Evolutionary conservation across 1,140 invertebrate genomes (phyloP).

Genomic region (Hylaeus volcanicus): DNA sequence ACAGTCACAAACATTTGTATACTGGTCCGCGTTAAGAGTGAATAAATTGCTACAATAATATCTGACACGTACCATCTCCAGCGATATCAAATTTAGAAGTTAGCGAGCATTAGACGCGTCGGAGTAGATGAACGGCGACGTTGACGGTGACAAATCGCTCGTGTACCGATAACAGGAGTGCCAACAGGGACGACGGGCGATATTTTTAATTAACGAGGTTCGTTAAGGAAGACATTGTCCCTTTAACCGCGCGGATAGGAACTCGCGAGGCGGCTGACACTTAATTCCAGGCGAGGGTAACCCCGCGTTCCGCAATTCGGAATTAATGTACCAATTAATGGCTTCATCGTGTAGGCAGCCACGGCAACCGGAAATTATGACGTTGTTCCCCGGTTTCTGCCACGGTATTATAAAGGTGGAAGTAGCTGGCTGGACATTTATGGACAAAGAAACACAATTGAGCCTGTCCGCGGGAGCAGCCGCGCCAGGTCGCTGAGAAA

Average conservation of each 20-base stretch:
- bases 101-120: no score
- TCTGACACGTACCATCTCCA: no score
- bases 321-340: constrained; percentile 59
- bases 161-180: neutral
- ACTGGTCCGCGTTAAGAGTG: no score
- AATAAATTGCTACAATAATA: no score
- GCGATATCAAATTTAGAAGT: no score
- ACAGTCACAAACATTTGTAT: no score
- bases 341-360: constrained; percentile 43
- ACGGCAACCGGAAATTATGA: constrained; percentile 52
- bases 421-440: constrained; percentile 14
- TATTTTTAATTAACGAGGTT: constrained; percentile 50
- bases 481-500: neutral
- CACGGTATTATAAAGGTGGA: constrained; percentile 1
- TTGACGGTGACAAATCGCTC: constrained; percentile 19
- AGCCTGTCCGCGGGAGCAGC: constrained; percentile 4
- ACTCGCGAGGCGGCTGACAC: constrained; percentile 23
- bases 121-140: no score
- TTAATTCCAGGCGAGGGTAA: constrained; percentile 5
- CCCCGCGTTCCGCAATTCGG: constrained; percentile 10
- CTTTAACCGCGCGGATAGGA: constrained; percentile 23
- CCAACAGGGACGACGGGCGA: neutral
- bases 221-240: constrained; percentile 21
- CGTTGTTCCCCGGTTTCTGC: constrained; percentile 21
- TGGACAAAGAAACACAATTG: constrained; percentile 22